phyloP scores from a whole-genome alignment of 92 coral and sea anemone genomes.

The Porites evermanni region DNA sequence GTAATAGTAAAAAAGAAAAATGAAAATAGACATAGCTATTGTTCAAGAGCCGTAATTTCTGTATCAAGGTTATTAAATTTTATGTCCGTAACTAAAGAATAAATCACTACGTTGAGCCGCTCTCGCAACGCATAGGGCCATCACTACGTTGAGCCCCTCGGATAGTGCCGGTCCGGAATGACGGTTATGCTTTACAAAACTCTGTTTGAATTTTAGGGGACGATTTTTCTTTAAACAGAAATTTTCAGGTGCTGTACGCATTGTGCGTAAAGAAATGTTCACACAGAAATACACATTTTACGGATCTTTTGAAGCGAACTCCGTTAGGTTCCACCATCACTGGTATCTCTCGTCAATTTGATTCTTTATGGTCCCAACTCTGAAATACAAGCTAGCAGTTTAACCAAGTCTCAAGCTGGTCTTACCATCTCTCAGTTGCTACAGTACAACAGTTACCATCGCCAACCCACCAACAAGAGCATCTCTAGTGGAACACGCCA shows the following conservation, averaged over 20 bases:
- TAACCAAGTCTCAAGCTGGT: constrained; percentile 34
- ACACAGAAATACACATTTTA: constrained; percentile 37
- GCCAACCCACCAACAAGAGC: constrained; percentile 12
- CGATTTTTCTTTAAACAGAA: constrained; percentile 32
- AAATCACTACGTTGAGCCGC: no score
- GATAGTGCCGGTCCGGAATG: no score
- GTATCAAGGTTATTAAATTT: no score
- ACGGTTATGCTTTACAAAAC: no score
- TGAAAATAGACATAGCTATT: no score
- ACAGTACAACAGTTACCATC: constrained; percentile 54
- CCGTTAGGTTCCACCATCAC: constrained; percentile 60
- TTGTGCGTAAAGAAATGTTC: constrained; percentile 68
- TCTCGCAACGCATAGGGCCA: no score
- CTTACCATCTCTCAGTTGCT: constrained; percentile 68
- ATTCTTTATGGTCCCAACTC: constrained; percentile 71
- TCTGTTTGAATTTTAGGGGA: no score
- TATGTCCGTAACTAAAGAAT: no score
- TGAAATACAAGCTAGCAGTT: constrained; percentile 48
- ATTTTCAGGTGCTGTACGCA: constrained; percentile 65
- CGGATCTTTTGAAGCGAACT: constrained; percentile 60
- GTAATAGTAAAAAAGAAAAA: no score
- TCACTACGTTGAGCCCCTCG: no score
- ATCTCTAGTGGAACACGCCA: no score
- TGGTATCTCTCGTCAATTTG: constrained; percentile 61
- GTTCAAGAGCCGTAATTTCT: no score